Percentiles rank a stretch among this genome's conserved stretches.
phyloP scores from a whole-genome alignment of 2,113 vertebrate species.

The Haemorhous mexicanus region DNA sequence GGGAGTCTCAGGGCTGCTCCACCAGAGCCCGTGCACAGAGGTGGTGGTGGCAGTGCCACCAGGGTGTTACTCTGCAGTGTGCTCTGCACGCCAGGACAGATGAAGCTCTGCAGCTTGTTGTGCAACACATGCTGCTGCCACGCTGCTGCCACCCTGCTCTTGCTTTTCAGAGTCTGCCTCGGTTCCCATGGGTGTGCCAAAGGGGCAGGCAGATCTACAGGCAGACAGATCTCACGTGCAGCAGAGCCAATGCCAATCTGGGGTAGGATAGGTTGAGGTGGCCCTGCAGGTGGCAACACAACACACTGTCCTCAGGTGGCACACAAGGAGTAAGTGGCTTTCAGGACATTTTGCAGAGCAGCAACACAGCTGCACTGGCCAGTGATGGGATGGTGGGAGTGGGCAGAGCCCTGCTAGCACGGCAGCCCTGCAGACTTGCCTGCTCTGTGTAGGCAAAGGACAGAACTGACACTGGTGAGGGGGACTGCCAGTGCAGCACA shows the following conservation, averaged over 20 bases:
- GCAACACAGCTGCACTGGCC: background rate
- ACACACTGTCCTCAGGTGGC: fast-evolving
- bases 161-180: background rate
- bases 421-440: background rate
- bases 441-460: background rate
- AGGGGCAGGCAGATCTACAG: background rate
- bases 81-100: background rate
- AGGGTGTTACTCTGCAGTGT: background rate
- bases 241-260: background rate
- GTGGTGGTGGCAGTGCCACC: background rate
- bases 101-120: background rate
- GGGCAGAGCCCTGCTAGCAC: background rate
- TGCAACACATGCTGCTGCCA: background rate
- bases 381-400: background rate
- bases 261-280: background rate
- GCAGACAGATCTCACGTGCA: background rate
- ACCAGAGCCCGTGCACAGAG: fast-evolving
- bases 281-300: background rate
- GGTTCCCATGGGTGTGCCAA: background rate
- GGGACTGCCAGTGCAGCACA: background rate
- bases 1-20: background rate
- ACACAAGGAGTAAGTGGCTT: background rate
- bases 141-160: background rate
- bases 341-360: background rate
- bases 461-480: background rate